These are phyloP conservation scores for Haliaeetus leucogaster DNA, from an alignment of 2,113 vertebrate species.

Conservation along the genomic window DNA sequence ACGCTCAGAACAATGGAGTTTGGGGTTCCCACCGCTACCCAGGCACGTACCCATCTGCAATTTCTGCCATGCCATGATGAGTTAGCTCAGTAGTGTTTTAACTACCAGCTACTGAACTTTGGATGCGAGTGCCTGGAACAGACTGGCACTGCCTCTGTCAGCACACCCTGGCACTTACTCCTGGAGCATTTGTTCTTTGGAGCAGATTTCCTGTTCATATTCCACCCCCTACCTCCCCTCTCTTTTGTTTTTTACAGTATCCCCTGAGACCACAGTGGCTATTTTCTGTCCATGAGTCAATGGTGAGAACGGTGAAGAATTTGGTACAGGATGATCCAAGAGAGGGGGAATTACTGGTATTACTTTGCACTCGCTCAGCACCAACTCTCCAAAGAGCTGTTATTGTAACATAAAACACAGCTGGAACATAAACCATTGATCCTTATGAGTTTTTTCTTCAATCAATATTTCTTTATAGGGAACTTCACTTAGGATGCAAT, in stretches of 20 bases:
- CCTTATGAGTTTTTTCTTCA: conserved; percentile 40
- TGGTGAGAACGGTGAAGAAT: not conserved
- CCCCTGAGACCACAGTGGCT: not conserved
- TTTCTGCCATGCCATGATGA: not conserved
- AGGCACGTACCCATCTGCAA: not conserved
- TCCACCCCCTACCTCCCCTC: rapidly evolving
- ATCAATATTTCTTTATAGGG: conserved; percentile 56
- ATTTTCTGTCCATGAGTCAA: conserved; percentile 2
- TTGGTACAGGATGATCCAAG: not conserved
- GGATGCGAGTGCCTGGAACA: not conserved
- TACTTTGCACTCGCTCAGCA: conserved; percentile 36
- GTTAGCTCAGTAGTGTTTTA: not conserved
- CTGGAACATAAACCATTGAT: conserved; percentile 50
- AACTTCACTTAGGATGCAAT: conserved; percentile 45
- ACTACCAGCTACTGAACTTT: not conserved
- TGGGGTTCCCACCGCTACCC: not conserved
- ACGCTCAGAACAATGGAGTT: not conserved
- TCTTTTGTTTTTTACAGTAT: not conserved
- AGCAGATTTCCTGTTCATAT: not conserved
- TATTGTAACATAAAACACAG: conserved; percentile 29
- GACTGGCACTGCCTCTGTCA: not conserved
- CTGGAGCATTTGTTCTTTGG: not conserved
- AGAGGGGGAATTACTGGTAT: not conserved
- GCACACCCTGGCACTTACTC: not conserved
- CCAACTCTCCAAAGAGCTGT: conserved; percentile 44